phyloP scores from a whole-genome alignment of 2,888 invertebrate species.

The Helleia helle region DNA sequence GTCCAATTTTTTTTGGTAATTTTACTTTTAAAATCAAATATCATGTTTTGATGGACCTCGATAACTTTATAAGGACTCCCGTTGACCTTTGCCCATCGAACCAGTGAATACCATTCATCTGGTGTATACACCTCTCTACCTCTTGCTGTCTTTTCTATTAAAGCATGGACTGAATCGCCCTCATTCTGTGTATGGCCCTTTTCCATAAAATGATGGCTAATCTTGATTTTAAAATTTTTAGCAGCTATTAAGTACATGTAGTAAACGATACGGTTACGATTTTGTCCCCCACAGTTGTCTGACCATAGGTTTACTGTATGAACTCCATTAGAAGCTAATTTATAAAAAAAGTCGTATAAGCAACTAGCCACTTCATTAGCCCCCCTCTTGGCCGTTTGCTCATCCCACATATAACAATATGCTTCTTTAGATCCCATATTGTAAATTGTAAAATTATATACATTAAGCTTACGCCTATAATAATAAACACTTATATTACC shows the following conservation, averaged over 20 bases:
- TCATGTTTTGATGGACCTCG: neutral
- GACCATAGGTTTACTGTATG: neutral
- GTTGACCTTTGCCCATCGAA: neutral
- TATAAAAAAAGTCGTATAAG: neutral
- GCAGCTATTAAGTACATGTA: neutral
- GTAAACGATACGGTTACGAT: too few species aligned
- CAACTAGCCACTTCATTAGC: too few species aligned
- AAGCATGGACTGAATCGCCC: neutral
- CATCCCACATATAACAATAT: too few species aligned
- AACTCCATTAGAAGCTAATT: neutral
- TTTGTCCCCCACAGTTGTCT: neutral
- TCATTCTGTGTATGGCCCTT: neutral
- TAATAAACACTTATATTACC: slow-evolving; percentile 13
- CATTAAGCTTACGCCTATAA: slow-evolving; percentile 9
- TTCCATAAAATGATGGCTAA: too few species aligned
- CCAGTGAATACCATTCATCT: neutral
- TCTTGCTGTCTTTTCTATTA: neutral
- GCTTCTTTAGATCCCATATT: too few species aligned
- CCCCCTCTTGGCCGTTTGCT: too few species aligned
- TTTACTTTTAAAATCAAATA: neutral
- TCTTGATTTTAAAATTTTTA: too few species aligned
- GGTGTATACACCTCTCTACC: neutral
- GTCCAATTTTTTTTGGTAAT: neutral
- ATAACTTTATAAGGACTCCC: neutral
- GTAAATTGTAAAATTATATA: slow-evolving; percentile 4